A percentile compares a stretch with the other conserved stretches of the same genome.
Conservation (phyloP, 1,140 invertebrate species). For the Dermatophagoides farinae region DNA sequence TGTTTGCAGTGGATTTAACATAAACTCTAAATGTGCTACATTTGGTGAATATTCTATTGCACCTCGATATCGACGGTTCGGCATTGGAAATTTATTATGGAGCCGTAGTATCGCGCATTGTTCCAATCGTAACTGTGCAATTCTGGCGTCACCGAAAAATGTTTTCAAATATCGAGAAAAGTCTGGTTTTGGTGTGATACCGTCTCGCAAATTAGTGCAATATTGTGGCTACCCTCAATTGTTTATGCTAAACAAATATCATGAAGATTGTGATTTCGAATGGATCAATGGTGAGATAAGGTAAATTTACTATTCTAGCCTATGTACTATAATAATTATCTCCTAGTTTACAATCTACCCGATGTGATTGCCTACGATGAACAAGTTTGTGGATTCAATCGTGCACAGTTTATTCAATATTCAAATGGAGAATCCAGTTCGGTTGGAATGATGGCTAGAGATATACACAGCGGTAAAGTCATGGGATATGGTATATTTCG, state of each 20-base stretch:
- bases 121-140: slow-evolving; percentile 3
- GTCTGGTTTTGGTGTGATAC: slow-evolving; percentile 5
- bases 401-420: slow-evolving; percentile 3
- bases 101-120: slow-evolving; percentile 9
- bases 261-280: slow-evolving; percentile 9
- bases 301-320: background rate
- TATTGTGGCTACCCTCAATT: slow-evolving; percentile 2
- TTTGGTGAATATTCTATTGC: slow-evolving; percentile 18
- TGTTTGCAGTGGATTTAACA: slow-evolving; percentile 15
- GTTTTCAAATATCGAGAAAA: slow-evolving; percentile 8
- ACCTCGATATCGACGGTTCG: slow-evolving; percentile 15
- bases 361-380: slow-evolving; percentile 11
- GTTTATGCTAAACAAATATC: slow-evolving; percentile 11
- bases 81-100: slow-evolving; percentile 14
- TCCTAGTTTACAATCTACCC: background rate
- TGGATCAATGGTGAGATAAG: slow-evolving; percentile 5
- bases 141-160: background rate
- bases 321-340: background rate
- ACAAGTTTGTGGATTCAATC: slow-evolving; percentile 8
- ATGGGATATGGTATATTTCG: slow-evolving; percentile 5
- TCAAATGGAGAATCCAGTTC: background rate
- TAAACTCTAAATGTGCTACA: slow-evolving; percentile 17
- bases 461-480: slow-evolving; percentile 1
- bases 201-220: background rate
- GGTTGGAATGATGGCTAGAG: slow-evolving; percentile 1